Evolutionary conservation across 2,113 vertebrate genomes (phyloP), one percentile per base, ranked within the genome.

Genomic region (Aleadryas rufinucha): DNA sequence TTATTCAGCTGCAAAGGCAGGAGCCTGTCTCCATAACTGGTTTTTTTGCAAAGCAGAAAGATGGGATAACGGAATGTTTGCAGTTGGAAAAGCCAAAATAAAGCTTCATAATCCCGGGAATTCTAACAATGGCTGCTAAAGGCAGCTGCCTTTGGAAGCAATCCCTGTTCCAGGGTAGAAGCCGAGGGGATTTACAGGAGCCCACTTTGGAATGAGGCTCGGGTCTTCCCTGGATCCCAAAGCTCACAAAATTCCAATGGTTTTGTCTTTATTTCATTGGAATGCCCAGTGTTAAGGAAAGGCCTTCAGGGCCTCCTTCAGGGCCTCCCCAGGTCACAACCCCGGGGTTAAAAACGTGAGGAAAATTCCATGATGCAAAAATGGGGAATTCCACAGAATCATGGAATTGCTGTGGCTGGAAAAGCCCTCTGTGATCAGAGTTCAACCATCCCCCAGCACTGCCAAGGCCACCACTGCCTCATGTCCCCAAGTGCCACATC

Each of bases 171-270:
- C 35, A 5, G 5, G 0, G 10, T 20, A 42, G 70, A 13, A 1
- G 0, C 5, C 30, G 44, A 5, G 1, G 16, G 13, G 23, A 69
- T 69, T 56, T 15, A 3, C 4, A 2, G 4, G 31, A 39, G 9
- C 4, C 11, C 3, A 1, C 13, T 13, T 39, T 5, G 37, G 56
- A 61, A 7, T 30, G 8, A 17, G 0, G 9, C 35, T 18, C 11
- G 28, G 47, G 42, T 45, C 53, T 22, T 8, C 22, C 20, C 24
- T 8, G 33, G 19, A 60, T 49, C 45, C 52, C 56, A 42, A 1
- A 5, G 6, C 1, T 2, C 6, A 1, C 0, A 0, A 15, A n/a
- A 47, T 31, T 18, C 22, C 9, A 13, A 5, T 2, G 1, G 2
- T 61, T 56, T 24, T 37, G 3, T 0, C 3, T 42, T 71, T n/a